Evolutionary conservation across 2,888 invertebrate species (phyloP).

Genomic region (Apotomis capreana): DNA sequence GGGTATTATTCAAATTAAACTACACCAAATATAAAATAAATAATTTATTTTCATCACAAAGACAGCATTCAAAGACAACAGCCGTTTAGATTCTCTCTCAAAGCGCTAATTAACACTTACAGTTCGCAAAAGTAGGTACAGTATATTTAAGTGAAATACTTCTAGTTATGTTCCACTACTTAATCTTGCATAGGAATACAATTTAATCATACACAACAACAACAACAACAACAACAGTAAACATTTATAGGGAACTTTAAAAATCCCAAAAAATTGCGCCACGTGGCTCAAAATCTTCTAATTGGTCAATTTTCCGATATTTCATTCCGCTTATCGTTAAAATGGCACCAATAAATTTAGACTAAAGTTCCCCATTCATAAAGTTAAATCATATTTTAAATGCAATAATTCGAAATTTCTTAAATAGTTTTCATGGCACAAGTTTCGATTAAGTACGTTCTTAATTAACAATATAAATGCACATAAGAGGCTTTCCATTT

Average conservation of each 20-base stretch:
- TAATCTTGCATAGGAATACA: background rate
- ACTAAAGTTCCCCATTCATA: background rate
- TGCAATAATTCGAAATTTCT: slow-evolving; percentile 1
- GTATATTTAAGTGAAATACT: slow-evolving; percentile 11
- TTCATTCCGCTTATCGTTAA: background rate
- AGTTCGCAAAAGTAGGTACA: background rate
- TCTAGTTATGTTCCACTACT: background rate
- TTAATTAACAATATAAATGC: slow-evolving; percentile 2
- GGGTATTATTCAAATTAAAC: background rate
- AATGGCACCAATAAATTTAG: background rate
- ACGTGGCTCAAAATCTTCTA: background rate
- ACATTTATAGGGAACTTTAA: slow-evolving; percentile 2
- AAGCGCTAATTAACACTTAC: slow-evolving; percentile 15
- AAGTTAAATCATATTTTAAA: background rate
- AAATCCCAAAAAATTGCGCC: slow-evolving; percentile 2
- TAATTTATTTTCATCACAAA: slow-evolving; percentile 31
- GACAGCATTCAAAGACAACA: slow-evolving; percentile 24
- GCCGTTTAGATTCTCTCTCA: slow-evolving; percentile 19
- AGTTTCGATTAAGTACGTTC: background rate
- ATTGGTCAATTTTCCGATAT: slow-evolving; percentile 6
- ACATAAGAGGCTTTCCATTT: background rate
- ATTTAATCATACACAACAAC: background rate
- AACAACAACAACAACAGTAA: background rate
- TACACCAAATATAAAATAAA: slow-evolving; percentile 12
- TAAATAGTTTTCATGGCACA: slow-evolving; percentile 21